Evolutionary conservation across 2,888 invertebrate genomes (phyloP).

Genomic region (Clostera curtula): DNA sequence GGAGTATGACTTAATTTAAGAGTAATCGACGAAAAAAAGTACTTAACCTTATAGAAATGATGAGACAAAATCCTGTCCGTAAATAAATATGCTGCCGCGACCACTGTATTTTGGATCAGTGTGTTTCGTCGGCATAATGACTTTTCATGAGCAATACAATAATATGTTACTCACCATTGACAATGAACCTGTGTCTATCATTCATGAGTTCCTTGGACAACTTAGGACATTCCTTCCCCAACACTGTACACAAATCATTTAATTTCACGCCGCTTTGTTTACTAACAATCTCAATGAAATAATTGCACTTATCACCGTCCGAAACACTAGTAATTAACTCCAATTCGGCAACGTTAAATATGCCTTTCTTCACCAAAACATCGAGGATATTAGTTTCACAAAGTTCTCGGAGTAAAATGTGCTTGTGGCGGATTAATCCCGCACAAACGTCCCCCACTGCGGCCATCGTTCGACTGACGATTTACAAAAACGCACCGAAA

Average conservation of each 20-base stretch:
- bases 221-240: conserved; percentile 78
- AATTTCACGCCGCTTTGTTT: conserved; percentile 77
- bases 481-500: conserved; percentile 28
- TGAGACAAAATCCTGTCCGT: too few species aligned
- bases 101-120: conserved; percentile 2
- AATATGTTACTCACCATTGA: conserved; percentile 47
- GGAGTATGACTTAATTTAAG: too few species aligned
- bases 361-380: conserved; percentile 78
- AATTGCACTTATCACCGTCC: conserved; percentile 72
- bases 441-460: conserved; percentile 74
- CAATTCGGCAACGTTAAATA: conserved; percentile 76
- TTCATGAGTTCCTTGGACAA: conserved; percentile 77
- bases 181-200: conserved; percentile 70
- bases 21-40: too few species aligned
- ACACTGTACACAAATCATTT: conserved; percentile 76
- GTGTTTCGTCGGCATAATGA: conserved; percentile 2
- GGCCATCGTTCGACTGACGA: conserved; percentile 67
- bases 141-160: conserved; percentile 1
- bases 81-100: too few species aligned
- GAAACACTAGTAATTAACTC: conserved; percentile 66
- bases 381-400: conserved; percentile 77
- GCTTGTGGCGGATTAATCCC: conserved; percentile 76
- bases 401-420: conserved; percentile 76
- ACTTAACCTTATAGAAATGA: too few species aligned
- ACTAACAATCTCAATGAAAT: conserved; percentile 77